Evolutionary conservation across 2,113 vertebrate genomes (phyloP).

Genomic region (Nothobranchius furzeri): DNA sequence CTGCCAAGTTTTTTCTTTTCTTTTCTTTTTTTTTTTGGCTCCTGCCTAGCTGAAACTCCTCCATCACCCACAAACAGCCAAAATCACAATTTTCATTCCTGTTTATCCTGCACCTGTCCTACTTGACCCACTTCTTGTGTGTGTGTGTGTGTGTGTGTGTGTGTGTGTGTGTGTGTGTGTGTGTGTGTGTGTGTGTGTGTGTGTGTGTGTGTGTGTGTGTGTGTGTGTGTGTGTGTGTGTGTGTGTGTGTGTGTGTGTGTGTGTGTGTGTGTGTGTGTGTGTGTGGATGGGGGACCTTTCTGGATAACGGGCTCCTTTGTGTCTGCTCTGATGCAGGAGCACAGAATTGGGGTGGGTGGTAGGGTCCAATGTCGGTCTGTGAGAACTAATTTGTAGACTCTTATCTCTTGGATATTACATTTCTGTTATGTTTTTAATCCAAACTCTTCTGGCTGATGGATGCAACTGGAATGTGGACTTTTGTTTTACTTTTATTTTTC

Average conservation of each 20-base stretch:
- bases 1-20: constrained; percentile 13
- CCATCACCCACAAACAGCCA: constrained; percentile 23
- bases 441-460: constrained; percentile 6
- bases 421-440: constrained; percentile 52
- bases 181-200: neutral
- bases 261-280: constrained; percentile 28
- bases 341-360: constrained; percentile 4
- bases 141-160: no score
- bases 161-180: constrained; percentile 28
- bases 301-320: constrained; percentile 61
- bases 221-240: neutral
- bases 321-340: constrained; percentile 42
- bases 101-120: constrained; percentile 12
- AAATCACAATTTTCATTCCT: constrained; percentile 33
- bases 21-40: constrained; percentile 17
- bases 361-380: constrained; percentile 61
- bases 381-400: constrained; percentile 72
- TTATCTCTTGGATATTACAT: constrained; percentile 61
- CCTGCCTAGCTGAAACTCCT: constrained; percentile 6
- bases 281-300: constrained; percentile 28
- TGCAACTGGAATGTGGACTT: constrained; percentile 35
- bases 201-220: constrained; percentile 22
- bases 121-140: neutral
- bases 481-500: no score
- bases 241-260: no score